Evolutionary conservation across 2,888 invertebrate genomes (phyloP), one percentile per base, ranked within the genome.

Genomic region (Lasius platythorax): DNA sequence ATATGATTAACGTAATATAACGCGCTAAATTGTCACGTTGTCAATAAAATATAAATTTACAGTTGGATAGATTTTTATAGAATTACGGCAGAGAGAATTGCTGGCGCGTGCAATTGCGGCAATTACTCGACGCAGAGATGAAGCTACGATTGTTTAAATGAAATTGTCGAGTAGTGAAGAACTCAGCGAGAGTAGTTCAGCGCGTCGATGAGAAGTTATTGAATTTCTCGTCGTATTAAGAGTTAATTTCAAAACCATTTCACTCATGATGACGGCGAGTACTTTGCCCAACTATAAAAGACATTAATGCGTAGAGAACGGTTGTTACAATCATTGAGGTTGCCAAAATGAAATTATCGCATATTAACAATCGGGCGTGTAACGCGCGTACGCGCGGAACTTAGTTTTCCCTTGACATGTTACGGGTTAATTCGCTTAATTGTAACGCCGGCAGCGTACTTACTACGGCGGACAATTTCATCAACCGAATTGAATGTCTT

Each of bases 341-440:
- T 78, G 68, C 58, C 79, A 46, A 81, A 81, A 81, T 23, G 46
- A 81, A 61, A 61, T 81, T 81, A 81, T 81, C 73, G 73, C 73
- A 40, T 46, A 46, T 18, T 61, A 72, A 79, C 79, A 79, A 79
- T 79, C 72, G 58, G 18, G 43, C 56, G 56, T 56, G 43, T 23
- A 70, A 43, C 33, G 23, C 43, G 70, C n/a, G 28, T 43, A 18
- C 46, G 30, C 37, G 75, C 75, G 28, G 1, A 81, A 81, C 79
- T 81, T 81, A 61, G 79, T 81, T 81, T 73, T 68, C 66, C 46
- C 79, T 50, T 68, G 68, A 79, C 68, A 70, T 83, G 79, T 83
- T 79, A 70, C 75, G 74, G 43, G 74, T 74, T 81, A 81, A 81
- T 81, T 74, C 79, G 79, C 75, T 61, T 81, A 81, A 81, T 73